Evolutionary conservation across 2,113 vertebrate genomes (phyloP), one percentile per base, ranked within the genome.

Genomic region (Hyperoodon ampullatus): DNA sequence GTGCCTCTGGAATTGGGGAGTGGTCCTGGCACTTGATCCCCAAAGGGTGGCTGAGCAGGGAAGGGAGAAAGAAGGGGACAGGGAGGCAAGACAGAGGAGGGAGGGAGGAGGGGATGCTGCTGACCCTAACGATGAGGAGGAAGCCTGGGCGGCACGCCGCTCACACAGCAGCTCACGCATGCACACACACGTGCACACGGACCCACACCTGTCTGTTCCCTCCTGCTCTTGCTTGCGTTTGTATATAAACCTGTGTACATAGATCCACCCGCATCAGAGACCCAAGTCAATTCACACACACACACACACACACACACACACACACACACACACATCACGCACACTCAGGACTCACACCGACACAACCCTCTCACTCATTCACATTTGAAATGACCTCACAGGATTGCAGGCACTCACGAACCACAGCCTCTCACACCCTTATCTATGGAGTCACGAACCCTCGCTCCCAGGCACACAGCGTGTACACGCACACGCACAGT

Each of bases 81-180:
- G 47, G 7, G 10, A 30, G 35, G 8, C 44, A 21, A 5, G 0
- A 33, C 9, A 10, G 53, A n/a, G 42, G 26, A 7, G 21, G 39
- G 15, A 39, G 61, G 26, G 6, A 42, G 24, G 39, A 15, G 14
- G 58, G 5, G 16, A 8, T 13, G 63, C 47, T 11, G 23, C 1
- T 1, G 8, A 23, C 42, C 55, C 23, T 33, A 15, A 30, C 50
- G 42, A 12, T 12, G 44, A 10, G 5, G 39, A 39, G 28, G 30
- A 55, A 39, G 4, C 6, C 60, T 0, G 6, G 44, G 24, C 1
- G 1, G 23, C 50, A 10, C 0, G 2, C 21, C 11, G 0, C 55
- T 26, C 14, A 5, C 21, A 2, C 6, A 12, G 7, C 4, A 12
- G 18, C 53, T 6, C 47, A 4, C 72, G 3, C 21, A 4, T 0